A percentile compares a stretch with the other conserved stretches of the same genome.
Conservation (phyloP, 1,140 invertebrate genomes). For the Ostrea edulis region DNA sequence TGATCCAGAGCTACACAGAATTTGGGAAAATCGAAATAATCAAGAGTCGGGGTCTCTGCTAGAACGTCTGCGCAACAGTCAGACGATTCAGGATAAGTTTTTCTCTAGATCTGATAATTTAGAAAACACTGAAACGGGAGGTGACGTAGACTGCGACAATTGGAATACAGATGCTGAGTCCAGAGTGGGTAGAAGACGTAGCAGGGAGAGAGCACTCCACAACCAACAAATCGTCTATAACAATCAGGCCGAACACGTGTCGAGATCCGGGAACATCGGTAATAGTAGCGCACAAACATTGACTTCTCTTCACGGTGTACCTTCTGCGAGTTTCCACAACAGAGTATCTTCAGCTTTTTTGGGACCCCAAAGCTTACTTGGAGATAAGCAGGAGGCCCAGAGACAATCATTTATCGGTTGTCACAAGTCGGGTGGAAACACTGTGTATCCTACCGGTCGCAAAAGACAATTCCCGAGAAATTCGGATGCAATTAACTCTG, state of each 20-base stretch:
- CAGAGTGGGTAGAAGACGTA: background rate
- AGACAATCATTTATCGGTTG: background rate
- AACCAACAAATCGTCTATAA: background rate
- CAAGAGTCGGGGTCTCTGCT: background rate
- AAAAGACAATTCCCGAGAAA: background rate
- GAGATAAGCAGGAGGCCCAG: background rate
- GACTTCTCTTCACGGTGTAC: background rate
- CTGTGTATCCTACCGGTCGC: background rate
- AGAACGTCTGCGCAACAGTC: slow-evolving; percentile 5
- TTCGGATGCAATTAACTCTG: background rate
- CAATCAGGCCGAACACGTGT: background rate
- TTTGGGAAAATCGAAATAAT: background rate
- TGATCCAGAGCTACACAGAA: background rate
- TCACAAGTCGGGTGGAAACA: background rate
- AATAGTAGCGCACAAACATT: background rate
- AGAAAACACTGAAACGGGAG: background rate
- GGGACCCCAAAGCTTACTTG: slow-evolving; percentile 6
- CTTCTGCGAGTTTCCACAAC: background rate
- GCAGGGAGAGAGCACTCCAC: background rate
- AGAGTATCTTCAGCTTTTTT: background rate
- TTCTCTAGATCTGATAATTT: background rate
- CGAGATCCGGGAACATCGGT: background rate
- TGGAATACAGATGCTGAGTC: background rate
- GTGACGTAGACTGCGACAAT: background rate
- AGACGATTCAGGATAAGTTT: slow-evolving; percentile 5